These are phyloP conservation scores for Phoronis australis DNA, from an alignment of 2,888 invertebrate species.

Conservation along the genomic window DNA sequence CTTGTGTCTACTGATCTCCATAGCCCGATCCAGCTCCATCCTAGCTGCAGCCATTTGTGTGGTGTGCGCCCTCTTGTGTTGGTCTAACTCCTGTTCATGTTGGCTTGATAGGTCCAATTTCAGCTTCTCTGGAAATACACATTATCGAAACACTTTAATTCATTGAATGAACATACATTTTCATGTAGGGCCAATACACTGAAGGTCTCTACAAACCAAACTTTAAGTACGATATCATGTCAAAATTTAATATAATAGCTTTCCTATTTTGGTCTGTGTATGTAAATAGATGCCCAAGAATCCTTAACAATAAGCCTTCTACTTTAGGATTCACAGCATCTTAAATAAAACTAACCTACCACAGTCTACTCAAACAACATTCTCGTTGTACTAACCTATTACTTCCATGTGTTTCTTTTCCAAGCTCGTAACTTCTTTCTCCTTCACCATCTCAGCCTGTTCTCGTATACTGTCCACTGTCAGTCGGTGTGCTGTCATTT, in stretches of 20 bases:
- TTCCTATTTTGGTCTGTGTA: not conserved
- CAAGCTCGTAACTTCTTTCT: conserved; percentile 25
- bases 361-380: not conserved
- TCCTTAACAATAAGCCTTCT: not conserved
- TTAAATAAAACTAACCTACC: not conserved
- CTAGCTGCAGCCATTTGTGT: conserved; percentile 40
- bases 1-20: conserved; percentile 47
- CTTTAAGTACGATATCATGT: no score
- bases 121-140: conserved; percentile 18
- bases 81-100: conserved; percentile 29
- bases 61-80: conserved; percentile 24
- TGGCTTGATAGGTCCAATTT: conserved; percentile 22
- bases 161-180: not conserved
- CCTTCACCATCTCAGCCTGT: conserved; percentile 21
- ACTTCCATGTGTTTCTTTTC: conserved; percentile 23
- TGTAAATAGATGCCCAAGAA: not conserved
- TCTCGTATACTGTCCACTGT: conserved; percentile 27
- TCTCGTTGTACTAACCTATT: conserved; percentile 18
- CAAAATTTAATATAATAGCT: no score
- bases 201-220: no score
- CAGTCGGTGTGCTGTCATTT: conserved; percentile 39
- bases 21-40: conserved; percentile 44
- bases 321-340: not conserved
- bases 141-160: not conserved
- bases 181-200: no score